Conservation (phyloP, 2,113 vertebrate genomes). For the Raja brachyura region DNA sequence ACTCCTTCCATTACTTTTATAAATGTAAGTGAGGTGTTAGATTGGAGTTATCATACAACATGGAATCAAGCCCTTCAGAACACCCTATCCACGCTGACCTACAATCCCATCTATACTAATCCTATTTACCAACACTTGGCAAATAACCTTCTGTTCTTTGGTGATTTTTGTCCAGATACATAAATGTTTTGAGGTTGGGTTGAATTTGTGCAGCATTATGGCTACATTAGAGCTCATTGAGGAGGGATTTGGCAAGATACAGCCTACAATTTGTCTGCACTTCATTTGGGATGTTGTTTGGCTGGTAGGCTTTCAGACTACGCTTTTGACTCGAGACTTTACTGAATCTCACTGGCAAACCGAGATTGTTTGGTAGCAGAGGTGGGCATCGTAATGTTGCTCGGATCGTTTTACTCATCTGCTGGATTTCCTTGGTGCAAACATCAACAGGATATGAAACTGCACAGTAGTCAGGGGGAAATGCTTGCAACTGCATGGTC, state of each 20-base stretch:
- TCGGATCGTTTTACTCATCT: neutral
- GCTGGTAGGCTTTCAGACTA: neutral
- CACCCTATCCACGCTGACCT: too few relatives aligned
- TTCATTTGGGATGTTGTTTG: neutral
- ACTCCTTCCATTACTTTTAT: neutral
- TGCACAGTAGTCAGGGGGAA: neutral
- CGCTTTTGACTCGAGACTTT: neutral
- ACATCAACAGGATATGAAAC: neutral
- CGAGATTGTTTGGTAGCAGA: neutral
- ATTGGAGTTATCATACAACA: too few relatives aligned
- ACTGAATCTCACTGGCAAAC: neutral
- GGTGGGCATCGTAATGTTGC: neutral
- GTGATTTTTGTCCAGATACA: too few relatives aligned
- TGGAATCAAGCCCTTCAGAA: too few relatives aligned
- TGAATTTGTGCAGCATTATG: neutral
- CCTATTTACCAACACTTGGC: too few relatives aligned
- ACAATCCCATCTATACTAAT: too few relatives aligned
- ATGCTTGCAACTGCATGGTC: neutral
- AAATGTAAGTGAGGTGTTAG: neutral
- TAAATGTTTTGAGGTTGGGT: too few relatives aligned
- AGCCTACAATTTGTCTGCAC: neutral
- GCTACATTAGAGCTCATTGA: neutral
- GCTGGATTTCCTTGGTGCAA: neutral
- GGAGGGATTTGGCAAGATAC: neutral
- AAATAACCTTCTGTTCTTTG: too few relatives aligned